These are phyloP conservation scores for Glomeris maerens DNA, from an alignment of 1,140 invertebrate genomes.

Conservation along the genomic window DNA sequence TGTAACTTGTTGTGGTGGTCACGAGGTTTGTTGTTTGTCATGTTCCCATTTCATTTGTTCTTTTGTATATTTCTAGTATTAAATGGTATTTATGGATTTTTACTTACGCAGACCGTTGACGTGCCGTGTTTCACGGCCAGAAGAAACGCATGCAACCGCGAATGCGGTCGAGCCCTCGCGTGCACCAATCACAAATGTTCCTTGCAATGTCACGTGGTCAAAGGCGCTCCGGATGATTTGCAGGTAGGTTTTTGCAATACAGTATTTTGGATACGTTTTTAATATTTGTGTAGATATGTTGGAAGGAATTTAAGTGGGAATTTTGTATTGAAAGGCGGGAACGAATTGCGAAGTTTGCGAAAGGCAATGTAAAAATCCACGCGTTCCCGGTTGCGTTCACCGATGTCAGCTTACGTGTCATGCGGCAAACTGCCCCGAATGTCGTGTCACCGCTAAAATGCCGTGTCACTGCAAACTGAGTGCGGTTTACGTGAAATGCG, in stretches of 20 bases:
- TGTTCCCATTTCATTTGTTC: constrained; percentile 7
- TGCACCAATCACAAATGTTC: constrained; percentile 70
- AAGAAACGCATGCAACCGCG: constrained; percentile 53
- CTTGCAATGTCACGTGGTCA: constrained; percentile 52
- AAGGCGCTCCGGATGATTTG: constrained; percentile 21
- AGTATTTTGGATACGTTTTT: no score
- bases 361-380: constrained; percentile 45
- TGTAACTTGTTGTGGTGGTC: constrained; percentile 63
- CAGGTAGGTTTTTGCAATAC: constrained; percentile 14
- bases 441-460: constrained; percentile 51
- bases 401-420: constrained; percentile 61
- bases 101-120: constrained; percentile 36
- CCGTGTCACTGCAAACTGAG: constrained; percentile 65
- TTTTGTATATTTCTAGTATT: constrained; percentile 7
- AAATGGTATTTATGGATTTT: constrained; percentile 4
- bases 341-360: constrained; percentile 56
- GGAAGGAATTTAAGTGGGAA: no score
- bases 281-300: no score
- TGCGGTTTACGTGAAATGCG: constrained; percentile 55
- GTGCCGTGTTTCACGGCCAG: constrained; percentile 58
- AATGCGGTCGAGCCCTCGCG: constrained; percentile 47
- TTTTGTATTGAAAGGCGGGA: no score
- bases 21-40: constrained; percentile 40
- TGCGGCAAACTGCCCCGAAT: constrained; percentile 37
- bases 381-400: constrained; percentile 64